Conservation (phyloP, 2,797 vertebrate species). For the Myotis myotis region DNA sequence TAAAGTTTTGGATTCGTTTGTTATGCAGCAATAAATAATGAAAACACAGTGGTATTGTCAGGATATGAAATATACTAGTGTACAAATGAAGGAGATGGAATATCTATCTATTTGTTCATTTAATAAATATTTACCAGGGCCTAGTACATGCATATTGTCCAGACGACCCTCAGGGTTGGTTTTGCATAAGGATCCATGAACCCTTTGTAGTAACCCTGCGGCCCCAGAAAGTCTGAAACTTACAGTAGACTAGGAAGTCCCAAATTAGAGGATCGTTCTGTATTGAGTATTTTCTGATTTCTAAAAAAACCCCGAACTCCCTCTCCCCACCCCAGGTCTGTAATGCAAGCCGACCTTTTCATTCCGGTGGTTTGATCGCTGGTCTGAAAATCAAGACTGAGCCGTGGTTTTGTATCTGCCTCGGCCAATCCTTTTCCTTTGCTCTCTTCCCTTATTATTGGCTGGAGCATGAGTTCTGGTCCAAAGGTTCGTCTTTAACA, state of each 20-base stretch:
- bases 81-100: background rate
- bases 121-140: background rate
- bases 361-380: background rate
- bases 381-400: background rate
- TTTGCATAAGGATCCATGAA: background rate
- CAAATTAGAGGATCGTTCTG: background rate
- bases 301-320: background rate
- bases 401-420: background rate
- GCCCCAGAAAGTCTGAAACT: background rate
- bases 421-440: background rate
- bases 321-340: fast-evolving
- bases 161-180: background rate
- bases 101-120: background rate
- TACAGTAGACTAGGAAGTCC: background rate
- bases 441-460: background rate
- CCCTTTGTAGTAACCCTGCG: background rate
- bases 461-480: background rate
- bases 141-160: background rate
- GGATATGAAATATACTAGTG: background rate
- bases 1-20: background rate
- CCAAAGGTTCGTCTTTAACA: background rate
- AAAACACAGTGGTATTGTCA: background rate
- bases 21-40: background rate
- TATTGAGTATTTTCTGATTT: background rate
- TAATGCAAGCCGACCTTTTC: background rate